A percentile compares a stretch with the other conserved stretches of the same genome.
phyloP scores from a whole-genome alignment of 2,888 invertebrate genomes.

The Thymelicus acteon region DNA sequence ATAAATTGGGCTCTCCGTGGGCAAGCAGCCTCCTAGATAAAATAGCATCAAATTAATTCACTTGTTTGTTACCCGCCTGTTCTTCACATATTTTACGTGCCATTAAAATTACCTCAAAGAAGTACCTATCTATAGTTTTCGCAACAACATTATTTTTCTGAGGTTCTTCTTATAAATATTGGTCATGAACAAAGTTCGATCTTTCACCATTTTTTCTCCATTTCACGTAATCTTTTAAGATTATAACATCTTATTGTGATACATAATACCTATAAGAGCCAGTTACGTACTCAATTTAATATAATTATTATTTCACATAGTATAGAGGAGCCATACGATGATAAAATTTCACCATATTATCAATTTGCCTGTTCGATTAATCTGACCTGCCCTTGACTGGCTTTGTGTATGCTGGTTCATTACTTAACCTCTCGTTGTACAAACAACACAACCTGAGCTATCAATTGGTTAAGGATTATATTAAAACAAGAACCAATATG shows the following conservation, averaged over 20 bases:
- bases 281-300: too few relatives aligned
- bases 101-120: background rate
- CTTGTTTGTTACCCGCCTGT: constrained; percentile 20
- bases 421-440: constrained; percentile 44
- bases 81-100: constrained; percentile 5
- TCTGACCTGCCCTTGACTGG: constrained; percentile 65
- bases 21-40: constrained; percentile 31
- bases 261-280: too few relatives aligned
- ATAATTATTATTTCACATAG: too few relatives aligned
- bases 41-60: constrained; percentile 34
- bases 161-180: too few relatives aligned
- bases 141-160: too few relatives aligned
- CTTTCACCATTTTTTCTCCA: too few relatives aligned
- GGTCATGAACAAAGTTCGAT: too few relatives aligned
- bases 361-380: constrained; percentile 66
- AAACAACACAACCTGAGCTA: constrained; percentile 21
- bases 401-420: constrained; percentile 65
- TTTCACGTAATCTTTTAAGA: too few relatives aligned
- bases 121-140: too few relatives aligned
- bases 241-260: too few relatives aligned
- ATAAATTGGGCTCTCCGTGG: constrained; percentile 27
- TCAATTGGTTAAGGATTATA: constrained; percentile 4
- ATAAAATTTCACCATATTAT: constrained; percentile 73
- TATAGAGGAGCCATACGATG: constrained; percentile 19
- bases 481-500: constrained; percentile 15